phyloP scores from a whole-genome alignment of 1,140 invertebrate genomes.

The Lethocerus indicus region DNA sequence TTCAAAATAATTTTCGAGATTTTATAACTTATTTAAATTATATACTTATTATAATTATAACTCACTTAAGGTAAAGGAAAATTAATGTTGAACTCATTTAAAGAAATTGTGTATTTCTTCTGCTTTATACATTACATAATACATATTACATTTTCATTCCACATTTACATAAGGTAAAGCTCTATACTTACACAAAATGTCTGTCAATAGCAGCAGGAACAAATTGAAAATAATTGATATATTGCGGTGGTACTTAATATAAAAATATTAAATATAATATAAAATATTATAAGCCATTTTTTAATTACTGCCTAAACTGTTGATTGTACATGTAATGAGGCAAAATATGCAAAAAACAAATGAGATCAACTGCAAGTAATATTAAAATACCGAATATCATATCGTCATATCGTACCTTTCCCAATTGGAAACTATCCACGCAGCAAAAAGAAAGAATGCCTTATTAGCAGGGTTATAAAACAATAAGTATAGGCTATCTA shows the following conservation, averaged over 20 bases:
- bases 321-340: not conserved
- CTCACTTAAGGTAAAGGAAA: too few species aligned
- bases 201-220: constrained; percentile 3
- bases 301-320: not conserved
- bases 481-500: not conserved
- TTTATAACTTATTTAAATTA: too few species aligned
- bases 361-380: constrained; percentile 5
- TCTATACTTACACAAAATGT: constrained; percentile 8
- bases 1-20: too few species aligned
- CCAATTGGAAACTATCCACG: constrained; percentile 13
- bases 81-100: too few species aligned
- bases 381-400: constrained; percentile 1
- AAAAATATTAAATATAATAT: constrained; percentile 2
- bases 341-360: constrained; percentile 5
- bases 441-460: constrained; percentile 3
- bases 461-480: not conserved
- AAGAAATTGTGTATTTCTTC: too few species aligned
- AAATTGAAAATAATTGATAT: not conserved
- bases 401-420: constrained; percentile 14
- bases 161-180: too few species aligned
- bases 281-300: not conserved
- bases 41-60: too few species aligned
- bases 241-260: not conserved
- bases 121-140: too few species aligned
- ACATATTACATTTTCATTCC: too few species aligned